A percentile compares a stretch with the other conserved stretches of the same genome.
Evolutionary conservation across 2,113 vertebrate genomes (phyloP).

Genomic region (Grammomys surdaster): DNA sequence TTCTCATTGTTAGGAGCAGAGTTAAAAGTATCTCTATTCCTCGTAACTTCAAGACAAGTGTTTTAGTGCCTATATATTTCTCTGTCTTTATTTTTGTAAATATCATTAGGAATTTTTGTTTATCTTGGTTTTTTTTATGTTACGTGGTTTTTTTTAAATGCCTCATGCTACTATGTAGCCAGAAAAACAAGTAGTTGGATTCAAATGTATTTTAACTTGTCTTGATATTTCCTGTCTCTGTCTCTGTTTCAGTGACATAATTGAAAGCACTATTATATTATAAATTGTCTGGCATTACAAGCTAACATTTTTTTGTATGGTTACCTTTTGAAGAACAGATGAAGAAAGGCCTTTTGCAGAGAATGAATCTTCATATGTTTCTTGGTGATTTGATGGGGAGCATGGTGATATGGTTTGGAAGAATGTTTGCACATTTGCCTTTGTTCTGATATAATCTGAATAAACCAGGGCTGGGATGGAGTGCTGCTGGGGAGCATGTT

Average conservation of each 20-base stretch:
- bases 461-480: no score
- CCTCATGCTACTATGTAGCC: conserved; percentile 17
- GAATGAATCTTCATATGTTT: conserved; percentile 34
- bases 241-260: conserved; percentile 27
- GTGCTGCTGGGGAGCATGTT: no score
- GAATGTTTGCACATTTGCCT: background rate
- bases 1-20: conserved; percentile 28
- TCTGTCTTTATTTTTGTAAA: conserved; percentile 7
- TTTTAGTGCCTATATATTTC: background rate
- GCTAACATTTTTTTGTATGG: background rate
- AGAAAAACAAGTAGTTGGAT: conserved; percentile 35
- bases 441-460: background rate
- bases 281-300: background rate
- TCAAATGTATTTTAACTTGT: conserved; percentile 49
- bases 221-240: conserved; percentile 12
- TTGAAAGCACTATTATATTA: background rate
- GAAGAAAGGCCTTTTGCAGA: conserved; percentile 52
- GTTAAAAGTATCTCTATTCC: conserved; percentile 22
- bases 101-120: conserved; percentile 24
- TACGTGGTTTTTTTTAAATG: conserved; percentile 50
- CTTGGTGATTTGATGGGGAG: background rate
- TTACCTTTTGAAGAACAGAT: conserved; percentile 37
- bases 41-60: background rate
- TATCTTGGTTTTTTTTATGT: background rate
- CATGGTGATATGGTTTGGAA: conserved; percentile 32